Conservation (phyloP, 2,113 vertebrate genomes). For the Apodemus speciosus region DNA sequence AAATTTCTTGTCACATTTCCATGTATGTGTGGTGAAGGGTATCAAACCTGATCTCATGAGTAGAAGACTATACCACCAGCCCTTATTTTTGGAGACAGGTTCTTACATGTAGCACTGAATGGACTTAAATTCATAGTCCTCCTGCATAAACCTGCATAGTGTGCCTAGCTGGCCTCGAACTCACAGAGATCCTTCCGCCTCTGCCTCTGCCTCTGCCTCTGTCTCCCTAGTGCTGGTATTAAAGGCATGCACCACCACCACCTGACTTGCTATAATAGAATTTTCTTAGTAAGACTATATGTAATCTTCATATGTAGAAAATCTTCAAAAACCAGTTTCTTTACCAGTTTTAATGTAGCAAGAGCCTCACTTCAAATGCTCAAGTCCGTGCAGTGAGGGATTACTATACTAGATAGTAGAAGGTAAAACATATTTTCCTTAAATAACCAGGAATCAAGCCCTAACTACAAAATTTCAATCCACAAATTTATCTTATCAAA, state of each 20-base stretch:
- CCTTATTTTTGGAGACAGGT: not conserved
- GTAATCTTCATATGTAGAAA: not conserved
- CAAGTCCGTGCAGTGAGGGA: not conserved
- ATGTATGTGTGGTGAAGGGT: not conserved
- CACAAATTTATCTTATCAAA: slow-evolving; percentile 23
- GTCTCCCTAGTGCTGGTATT: not conserved
- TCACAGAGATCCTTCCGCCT: not conserved
- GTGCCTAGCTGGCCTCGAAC: not conserved
- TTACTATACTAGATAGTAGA: not conserved
- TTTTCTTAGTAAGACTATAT: not conserved
- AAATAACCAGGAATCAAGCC: slow-evolving; percentile 37
- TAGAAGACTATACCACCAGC: not conserved
- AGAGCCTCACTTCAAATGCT: slow-evolving; percentile 42
- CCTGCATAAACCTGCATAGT: not conserved
- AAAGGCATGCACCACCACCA: not conserved
- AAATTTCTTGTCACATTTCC: not conserved
- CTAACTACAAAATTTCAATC: slow-evolving; percentile 3
- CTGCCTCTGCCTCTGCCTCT: not conserved
- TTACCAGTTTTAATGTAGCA: not conserved
- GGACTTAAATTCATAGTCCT: not conserved
- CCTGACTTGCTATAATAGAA: not conserved
- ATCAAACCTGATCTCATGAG: not conserved
- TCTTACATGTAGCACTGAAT: not conserved
- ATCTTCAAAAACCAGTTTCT: slow-evolving; percentile 51
- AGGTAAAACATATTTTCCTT: not conserved